phyloP scores from a whole-genome alignment of 2,888 invertebrate species.

The Emmelina monodactyla region DNA sequence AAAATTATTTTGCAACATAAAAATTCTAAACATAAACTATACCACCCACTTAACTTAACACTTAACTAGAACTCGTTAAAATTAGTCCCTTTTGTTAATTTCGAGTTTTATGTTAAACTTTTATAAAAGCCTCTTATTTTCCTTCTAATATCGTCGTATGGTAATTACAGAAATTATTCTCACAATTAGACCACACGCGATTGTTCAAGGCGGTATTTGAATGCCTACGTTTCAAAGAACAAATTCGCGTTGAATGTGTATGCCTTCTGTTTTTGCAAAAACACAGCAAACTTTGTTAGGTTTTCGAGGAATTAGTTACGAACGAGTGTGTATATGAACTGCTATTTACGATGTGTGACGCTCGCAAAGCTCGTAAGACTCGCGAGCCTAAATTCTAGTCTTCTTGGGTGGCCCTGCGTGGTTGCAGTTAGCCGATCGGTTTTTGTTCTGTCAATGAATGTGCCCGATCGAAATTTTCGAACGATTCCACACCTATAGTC shows the following conservation, averaged over 20 bases:
- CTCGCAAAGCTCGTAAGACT: too few species aligned
- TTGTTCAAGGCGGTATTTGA: conserved; percentile 53
- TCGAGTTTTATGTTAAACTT: too few species aligned
- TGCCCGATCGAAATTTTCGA: conserved; percentile 32
- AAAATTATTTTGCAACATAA: too few species aligned
- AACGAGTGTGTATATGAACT: conserved; percentile 16
- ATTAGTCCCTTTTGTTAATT: too few species aligned
- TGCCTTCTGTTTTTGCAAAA: conserved; percentile 46
- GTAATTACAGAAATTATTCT: conserved; percentile 11
- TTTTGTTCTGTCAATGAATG: conserved; percentile 51
- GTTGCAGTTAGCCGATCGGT: conserved; percentile 51
- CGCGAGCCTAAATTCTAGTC: conserved; percentile 42
- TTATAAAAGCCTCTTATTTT: too few species aligned
- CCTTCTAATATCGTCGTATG: neutral
- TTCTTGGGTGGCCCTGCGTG: conserved; percentile 55
- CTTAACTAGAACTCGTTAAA: too few species aligned
- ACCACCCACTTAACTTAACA: too few species aligned
- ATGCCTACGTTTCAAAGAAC: conserved; percentile 51
- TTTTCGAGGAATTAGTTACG: conserved; percentile 50
- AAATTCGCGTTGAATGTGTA: conserved; percentile 54
- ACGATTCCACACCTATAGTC: too few species aligned
- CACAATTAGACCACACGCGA: conserved; percentile 64
- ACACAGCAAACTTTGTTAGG: conserved; percentile 42
- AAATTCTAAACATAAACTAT: too few species aligned
- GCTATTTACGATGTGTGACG: conserved; percentile 53